phyloP scores from a whole-genome alignment of 2,888 invertebrate genomes.

The Coecobrya sp. region DNA sequence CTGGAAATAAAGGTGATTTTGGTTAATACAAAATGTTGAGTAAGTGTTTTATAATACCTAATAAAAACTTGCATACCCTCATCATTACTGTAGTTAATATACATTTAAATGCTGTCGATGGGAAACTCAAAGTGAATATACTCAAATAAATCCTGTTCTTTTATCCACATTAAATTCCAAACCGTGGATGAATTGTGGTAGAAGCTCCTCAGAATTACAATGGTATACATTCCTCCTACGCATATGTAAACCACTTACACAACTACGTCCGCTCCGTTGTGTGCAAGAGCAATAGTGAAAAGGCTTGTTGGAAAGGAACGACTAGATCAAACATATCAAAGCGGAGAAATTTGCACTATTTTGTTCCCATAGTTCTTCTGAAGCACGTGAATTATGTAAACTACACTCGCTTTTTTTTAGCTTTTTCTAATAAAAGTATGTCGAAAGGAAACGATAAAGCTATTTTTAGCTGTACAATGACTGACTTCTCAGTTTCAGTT shows the following conservation, averaged over 20 bases:
- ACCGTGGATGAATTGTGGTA: slow-evolving; percentile 1
- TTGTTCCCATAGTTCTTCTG: slow-evolving; percentile 15
- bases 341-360: slow-evolving; percentile 25
- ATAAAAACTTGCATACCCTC: not conserved
- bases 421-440: not conserved
- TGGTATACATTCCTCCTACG: not conserved
- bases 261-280: not conserved
- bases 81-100: not conserved
- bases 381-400: slow-evolving; percentile 35
- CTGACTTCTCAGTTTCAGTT: not conserved
- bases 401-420: not conserved
- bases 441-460: slow-evolving; percentile 10
- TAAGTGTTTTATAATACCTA: slow-evolving; percentile 29
- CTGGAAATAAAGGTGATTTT: slow-evolving; percentile 29
- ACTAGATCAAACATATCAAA: slow-evolving; percentile 38
- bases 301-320: not conserved
- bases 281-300: not conserved
- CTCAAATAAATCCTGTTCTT: slow-evolving; percentile 12
- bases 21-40: slow-evolving; percentile 14
- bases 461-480: not conserved
- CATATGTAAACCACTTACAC: not conserved
- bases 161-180: slow-evolving; percentile 26
- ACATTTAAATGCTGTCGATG: not conserved
- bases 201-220: not conserved
- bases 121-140: not conserved